phyloP scores from a whole-genome alignment of 1,140 invertebrate genomes.

The Drosophila leontia region DNA sequence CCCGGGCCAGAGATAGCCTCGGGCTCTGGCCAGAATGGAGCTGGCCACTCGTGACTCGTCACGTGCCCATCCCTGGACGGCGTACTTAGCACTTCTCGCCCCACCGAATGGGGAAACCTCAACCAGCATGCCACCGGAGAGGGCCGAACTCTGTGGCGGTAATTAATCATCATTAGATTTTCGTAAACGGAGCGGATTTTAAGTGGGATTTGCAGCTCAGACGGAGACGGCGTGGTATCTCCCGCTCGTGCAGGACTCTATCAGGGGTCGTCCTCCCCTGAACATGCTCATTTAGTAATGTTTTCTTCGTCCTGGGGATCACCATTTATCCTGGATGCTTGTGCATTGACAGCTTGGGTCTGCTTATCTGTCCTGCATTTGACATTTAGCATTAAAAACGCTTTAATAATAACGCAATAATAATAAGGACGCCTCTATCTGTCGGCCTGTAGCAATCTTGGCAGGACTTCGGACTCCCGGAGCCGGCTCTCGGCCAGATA shows the following conservation, averaged over 20 bases:
- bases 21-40: conserved; percentile 4
- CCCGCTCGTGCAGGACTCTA: conserved; percentile 14
- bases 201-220: conserved; percentile 81
- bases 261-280: conserved; percentile 6
- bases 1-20: conserved; percentile 21
- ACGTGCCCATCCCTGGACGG: conserved; percentile 24
- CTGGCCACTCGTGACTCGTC: conserved; percentile 20
- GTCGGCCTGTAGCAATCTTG: conserved; percentile 54
- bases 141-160: conserved; percentile 47
- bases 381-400: conserved; percentile 84
- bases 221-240: conserved; percentile 34
- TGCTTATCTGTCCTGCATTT: conserved; percentile 84
- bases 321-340: conserved; percentile 46
- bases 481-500: conserved; percentile 55
- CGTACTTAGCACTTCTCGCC: conserved; percentile 72
- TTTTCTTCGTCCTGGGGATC: conserved; percentile 36
- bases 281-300: conserved; percentile 82
- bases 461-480: conserved; percentile 10
- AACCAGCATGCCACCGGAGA: conserved; percentile 51
- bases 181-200: conserved; percentile 82
- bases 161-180: conserved; percentile 85
- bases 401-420: conserved; percentile 83
- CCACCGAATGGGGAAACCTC: conserved; percentile 50
- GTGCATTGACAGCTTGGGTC: conserved; percentile 77
- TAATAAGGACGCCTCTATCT: conserved; percentile 66